A percentile compares a stretch with the other conserved stretches of the same genome.
phyloP scores from a whole-genome alignment of 1,140 invertebrate species.

The Drosophila nigromelanica region DNA sequence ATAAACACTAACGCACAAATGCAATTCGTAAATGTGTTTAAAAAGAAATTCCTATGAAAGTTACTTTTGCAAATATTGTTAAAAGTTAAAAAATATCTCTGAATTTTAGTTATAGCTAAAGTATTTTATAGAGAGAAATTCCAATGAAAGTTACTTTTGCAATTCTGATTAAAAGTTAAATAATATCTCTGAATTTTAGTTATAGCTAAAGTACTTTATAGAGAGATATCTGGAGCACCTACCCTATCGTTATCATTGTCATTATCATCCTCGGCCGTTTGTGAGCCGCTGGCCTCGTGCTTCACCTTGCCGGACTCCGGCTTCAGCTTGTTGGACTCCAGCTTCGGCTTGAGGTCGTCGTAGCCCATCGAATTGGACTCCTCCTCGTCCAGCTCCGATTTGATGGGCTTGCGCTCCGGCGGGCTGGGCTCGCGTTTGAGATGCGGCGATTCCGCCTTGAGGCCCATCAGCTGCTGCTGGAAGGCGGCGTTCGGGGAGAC shows the following conservation, averaged over 20 bases:
- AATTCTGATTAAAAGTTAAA: no score
- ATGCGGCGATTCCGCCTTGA: conserved; percentile 38
- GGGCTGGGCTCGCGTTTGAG: conserved; percentile 33
- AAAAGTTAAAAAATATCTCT: no score
- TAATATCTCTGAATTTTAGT: no score
- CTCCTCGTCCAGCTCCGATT: conserved; percentile 45
- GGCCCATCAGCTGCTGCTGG: conserved; percentile 49
- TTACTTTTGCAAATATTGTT: no score
- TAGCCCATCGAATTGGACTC: conserved; percentile 4
- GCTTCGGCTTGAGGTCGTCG: conserved; percentile 1
- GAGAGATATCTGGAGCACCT: conserved; percentile 17
- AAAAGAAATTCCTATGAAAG: no score
- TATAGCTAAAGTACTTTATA: no score
- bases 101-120: no score
- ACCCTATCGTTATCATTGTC: conserved; percentile 59
- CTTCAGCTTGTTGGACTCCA: conserved; percentile 19
- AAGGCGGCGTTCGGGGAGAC: conserved; percentile 45
- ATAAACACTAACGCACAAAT: no score
- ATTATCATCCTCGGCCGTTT: conserved; percentile 50
- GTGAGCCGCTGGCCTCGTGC: conserved; percentile 12
- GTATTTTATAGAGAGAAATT: no score
- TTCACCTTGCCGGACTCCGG: conserved; percentile 15
- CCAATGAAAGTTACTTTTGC: no score
- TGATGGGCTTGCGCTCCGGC: conserved; percentile 34
- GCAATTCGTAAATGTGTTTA: no score